Conservation (phyloP, 1,140 invertebrate genomes). For the Steinernema feltiae region DNA sequence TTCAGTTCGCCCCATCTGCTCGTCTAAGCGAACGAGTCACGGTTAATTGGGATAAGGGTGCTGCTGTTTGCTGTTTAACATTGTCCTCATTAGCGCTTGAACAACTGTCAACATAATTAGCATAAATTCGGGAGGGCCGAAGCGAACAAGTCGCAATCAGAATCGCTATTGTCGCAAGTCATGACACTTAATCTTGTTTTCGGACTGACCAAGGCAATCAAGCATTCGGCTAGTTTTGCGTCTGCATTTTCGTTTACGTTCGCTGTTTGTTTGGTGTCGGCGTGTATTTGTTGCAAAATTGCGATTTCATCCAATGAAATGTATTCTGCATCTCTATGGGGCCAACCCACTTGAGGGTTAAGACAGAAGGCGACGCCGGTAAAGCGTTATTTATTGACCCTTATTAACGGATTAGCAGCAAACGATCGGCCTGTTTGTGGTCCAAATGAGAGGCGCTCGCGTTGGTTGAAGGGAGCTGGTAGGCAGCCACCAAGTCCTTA, state of each 20-base stretch:
- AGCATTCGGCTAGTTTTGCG: neutral
- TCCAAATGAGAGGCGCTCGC: neutral
- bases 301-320: too few species aligned
- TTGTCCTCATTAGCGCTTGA: slow-evolving; percentile 16
- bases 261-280: neutral
- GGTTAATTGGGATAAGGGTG: neutral
- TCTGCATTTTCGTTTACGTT: neutral
- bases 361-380: neutral
- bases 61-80: neutral
- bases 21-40: slow-evolving; percentile 9
- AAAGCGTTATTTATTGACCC: neutral
- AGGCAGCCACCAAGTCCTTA: neutral
- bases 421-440: neutral
- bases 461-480: neutral
- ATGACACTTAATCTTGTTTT: slow-evolving; percentile 15
- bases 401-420: neutral
- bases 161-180: neutral
- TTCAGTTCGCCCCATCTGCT: slow-evolving; percentile 40
- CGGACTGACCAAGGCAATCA: neutral
- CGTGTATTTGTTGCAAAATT: too few species aligned
- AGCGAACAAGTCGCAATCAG: neutral
- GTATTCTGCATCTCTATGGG: too few species aligned
- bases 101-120: slow-evolving; percentile 5
- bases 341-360: too few species aligned
- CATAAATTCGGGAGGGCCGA: neutral